Conservation (phyloP, 1,140 invertebrate genomes). For the Zaprionus lachaisei region DNA sequence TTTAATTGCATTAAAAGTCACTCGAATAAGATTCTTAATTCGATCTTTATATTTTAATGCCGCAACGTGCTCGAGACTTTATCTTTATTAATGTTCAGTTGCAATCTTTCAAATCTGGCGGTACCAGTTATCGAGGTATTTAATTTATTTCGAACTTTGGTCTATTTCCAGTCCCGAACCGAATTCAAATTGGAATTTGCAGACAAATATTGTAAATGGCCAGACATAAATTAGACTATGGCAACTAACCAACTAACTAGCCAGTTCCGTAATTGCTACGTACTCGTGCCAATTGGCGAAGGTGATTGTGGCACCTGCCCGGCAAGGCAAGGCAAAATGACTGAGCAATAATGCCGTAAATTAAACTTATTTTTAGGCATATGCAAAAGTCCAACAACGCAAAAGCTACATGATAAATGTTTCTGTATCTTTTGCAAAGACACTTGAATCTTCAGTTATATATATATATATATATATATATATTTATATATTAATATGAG, state of each 20-base stretch:
- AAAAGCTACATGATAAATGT: constrained; percentile 6
- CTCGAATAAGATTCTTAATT: too few relatives aligned
- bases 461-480: background rate
- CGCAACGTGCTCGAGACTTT: too few relatives aligned
- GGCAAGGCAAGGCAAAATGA: constrained; percentile 1
- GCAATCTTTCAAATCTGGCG: background rate
- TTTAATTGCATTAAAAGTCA: too few relatives aligned
- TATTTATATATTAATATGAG: too few relatives aligned
- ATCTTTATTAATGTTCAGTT: background rate
- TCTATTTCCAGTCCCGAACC: background rate
- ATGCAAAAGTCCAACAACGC: background rate
- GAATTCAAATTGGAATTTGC: background rate
- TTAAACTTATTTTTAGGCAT: constrained; percentile 20
- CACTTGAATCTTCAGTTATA: background rate
- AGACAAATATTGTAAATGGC: constrained; percentile 36
- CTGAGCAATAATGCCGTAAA: constrained; percentile 27
- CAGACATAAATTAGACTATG: constrained; percentile 21
- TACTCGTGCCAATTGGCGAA: constrained; percentile 19
- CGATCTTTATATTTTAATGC: background rate
- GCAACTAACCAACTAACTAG: background rate
- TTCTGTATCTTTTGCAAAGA: background rate
- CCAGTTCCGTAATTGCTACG: constrained; percentile 23
- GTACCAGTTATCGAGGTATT: background rate
- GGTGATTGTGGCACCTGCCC: constrained; percentile 18
- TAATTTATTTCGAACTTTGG: constrained; percentile 1